Percentiles rank a stretch among this genome's conserved stretches.
These are phyloP conservation scores for Epinephelus malabaricus DNA, from an alignment of 2,797 vertebrate species.

Conservation along the genomic window DNA sequence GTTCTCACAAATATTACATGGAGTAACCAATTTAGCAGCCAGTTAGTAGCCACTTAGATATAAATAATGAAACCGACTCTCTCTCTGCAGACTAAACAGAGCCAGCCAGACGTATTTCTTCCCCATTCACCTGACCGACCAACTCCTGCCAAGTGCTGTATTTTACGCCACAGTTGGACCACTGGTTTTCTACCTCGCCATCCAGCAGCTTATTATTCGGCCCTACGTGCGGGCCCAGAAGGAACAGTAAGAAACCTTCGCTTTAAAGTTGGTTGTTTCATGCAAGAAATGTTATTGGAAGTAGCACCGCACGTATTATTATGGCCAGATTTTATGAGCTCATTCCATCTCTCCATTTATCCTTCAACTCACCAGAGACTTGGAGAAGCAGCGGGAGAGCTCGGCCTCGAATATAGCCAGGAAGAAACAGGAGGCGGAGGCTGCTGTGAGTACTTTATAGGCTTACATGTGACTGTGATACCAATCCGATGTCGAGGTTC, in stretches of 20 bases:
- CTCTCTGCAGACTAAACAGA: conserved; percentile 90
- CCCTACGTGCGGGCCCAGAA: conserved; percentile 95
- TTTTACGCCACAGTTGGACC: conserved; percentile 98
- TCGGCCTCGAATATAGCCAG: conserved; percentile 91
- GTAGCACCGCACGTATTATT: conserved; percentile 44
- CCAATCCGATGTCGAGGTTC: background rate
- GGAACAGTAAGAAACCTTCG: conserved; percentile 89
- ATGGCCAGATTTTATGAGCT: conserved; percentile 61
- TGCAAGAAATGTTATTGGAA: conserved; percentile 45
- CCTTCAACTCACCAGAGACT: conserved; percentile 85
- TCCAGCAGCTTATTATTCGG: conserved; percentile 94
- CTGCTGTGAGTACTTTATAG: conserved; percentile 89
- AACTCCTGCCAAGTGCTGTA: conserved; percentile 96
- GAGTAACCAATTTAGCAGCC: conserved; percentile 8
- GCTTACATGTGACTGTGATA: conserved; percentile 15
- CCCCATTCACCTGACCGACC: conserved; percentile 96
- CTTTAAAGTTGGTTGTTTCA: conserved; percentile 48
- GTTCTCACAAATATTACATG: background rate
- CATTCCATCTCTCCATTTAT: conserved; percentile 64
- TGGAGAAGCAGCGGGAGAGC: conserved; percentile 95
- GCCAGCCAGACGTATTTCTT: conserved; percentile 99
- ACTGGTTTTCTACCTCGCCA: conserved; percentile 94
- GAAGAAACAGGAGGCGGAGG: conserved; percentile 97
- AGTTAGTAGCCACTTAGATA: background rate
- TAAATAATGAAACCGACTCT: conserved; percentile 41